Conservation (phyloP, 2,888 invertebrate genomes). For the Macrophya annulata region DNA sequence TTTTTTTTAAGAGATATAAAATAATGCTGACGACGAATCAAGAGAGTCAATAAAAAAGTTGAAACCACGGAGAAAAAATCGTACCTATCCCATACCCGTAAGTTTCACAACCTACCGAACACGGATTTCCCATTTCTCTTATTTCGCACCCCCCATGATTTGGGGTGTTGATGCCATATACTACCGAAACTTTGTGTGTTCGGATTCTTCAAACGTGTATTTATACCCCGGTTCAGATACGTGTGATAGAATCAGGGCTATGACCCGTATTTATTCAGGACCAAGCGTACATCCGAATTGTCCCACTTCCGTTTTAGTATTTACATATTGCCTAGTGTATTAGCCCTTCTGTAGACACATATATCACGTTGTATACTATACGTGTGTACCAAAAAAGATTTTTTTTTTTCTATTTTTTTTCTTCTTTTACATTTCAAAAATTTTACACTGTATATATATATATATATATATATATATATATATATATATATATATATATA, state of each 20-base stretch:
- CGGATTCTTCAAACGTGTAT: neutral
- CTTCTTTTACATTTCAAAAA: too few species aligned
- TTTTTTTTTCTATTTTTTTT: too few species aligned
- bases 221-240: neutral
- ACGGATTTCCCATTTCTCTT: neutral
- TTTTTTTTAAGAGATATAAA: neutral
- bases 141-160: neutral
- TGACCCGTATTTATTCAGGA: constrained; percentile 34
- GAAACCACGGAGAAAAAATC: neutral
- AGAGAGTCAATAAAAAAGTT: neutral
- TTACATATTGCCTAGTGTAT: neutral
- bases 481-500: too few species aligned
- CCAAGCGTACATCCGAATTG: neutral
- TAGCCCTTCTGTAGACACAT: neutral
- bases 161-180: neutral
- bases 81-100: neutral
- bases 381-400: too few species aligned
- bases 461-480: too few species aligned
- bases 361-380: neutral
- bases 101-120: neutral
- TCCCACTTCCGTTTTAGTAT: neutral
- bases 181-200: neutral
- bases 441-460: too few species aligned
- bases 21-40: neutral
- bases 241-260: neutral